Evolutionary conservation across 92 coral and sea anemone species (phyloP).

Genomic region (Epizoanthus scotinus): DNA sequence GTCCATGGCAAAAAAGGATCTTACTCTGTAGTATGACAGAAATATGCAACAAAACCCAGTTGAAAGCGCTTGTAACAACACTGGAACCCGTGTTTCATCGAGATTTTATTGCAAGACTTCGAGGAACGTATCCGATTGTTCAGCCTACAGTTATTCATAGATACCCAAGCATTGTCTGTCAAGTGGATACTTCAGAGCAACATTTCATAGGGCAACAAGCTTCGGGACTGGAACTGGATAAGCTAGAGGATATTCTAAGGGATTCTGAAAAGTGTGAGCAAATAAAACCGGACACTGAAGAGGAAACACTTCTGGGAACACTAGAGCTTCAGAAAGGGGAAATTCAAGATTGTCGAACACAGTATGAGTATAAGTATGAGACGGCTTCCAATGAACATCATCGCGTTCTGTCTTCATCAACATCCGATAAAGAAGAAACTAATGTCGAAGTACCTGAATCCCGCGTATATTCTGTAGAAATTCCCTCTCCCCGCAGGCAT

Average conservation of each 20-base stretch:
- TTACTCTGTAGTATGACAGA: constrained; percentile 89
- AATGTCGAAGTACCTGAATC: neutral
- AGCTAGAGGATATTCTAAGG: constrained; percentile 14
- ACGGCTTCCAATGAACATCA: constrained; percentile 11
- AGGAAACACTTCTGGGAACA: constrained; percentile 19
- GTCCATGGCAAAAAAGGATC: constrained; percentile 92
- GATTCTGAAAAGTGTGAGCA: neutral
- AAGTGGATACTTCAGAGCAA: constrained; percentile 2
- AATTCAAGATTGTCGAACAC: neutral
- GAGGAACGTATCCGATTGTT: constrained; percentile 81
- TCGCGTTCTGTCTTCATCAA: constrained; percentile 1
- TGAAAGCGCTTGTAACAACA: constrained; percentile 76
- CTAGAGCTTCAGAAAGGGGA: neutral
- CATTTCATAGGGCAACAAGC: neutral
- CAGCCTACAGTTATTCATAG: constrained; percentile 58
- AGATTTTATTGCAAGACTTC: constrained; percentile 84
- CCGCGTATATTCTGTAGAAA: constrained; percentile 32
- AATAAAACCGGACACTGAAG: constrained; percentile 2
- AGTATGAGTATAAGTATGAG: neutral
- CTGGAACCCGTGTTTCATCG: constrained; percentile 98
- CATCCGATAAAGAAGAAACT: constrained; percentile 6
- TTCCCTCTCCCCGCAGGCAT: constrained; percentile 53
- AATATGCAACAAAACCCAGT: constrained; percentile 81
- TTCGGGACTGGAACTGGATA: constrained; percentile 10
- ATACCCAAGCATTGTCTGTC: constrained; percentile 27